These are phyloP conservation scores for Malurus melanocephalus DNA, from an alignment of 2,113 vertebrate species.

Conservation along the genomic window DNA sequence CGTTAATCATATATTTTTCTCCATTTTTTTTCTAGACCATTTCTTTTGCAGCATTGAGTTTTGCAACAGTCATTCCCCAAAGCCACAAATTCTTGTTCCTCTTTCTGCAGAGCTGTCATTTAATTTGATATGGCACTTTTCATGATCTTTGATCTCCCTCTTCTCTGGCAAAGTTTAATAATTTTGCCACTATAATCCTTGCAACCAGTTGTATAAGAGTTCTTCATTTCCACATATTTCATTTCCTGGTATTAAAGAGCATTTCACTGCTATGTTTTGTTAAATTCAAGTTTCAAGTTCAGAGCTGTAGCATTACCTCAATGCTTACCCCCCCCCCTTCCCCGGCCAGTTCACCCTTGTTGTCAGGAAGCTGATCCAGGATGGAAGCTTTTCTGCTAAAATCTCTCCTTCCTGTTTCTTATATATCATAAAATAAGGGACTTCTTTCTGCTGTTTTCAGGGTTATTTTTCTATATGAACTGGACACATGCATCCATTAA, in stretches of 20 bases:
- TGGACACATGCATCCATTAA: background rate
- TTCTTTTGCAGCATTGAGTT: background rate
- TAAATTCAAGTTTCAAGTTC: background rate
- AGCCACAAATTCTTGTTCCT: background rate
- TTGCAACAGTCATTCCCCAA: background rate
- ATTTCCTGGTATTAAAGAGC: background rate
- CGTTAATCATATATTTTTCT: background rate
- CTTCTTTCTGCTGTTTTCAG: background rate
- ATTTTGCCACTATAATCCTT: background rate
- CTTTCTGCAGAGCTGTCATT: background rate
- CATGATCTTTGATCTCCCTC: background rate
- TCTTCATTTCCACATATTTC: background rate
- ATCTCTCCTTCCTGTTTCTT: background rate
- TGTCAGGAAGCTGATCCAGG: background rate
- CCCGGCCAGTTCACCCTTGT: background rate
- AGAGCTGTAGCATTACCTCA: background rate
- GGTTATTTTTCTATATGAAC: background rate
- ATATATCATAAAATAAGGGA: background rate
- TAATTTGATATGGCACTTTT: background rate
- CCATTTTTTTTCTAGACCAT: background rate
- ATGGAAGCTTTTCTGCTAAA: conserved; percentile 1
- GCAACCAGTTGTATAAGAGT: background rate
- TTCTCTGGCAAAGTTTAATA: background rate
- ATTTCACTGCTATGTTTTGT: background rate
- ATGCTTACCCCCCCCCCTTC: background rate